These are phyloP conservation scores for Spodoptera exigua DNA, from an alignment of 2,888 invertebrate species.

Conservation along the genomic window DNA sequence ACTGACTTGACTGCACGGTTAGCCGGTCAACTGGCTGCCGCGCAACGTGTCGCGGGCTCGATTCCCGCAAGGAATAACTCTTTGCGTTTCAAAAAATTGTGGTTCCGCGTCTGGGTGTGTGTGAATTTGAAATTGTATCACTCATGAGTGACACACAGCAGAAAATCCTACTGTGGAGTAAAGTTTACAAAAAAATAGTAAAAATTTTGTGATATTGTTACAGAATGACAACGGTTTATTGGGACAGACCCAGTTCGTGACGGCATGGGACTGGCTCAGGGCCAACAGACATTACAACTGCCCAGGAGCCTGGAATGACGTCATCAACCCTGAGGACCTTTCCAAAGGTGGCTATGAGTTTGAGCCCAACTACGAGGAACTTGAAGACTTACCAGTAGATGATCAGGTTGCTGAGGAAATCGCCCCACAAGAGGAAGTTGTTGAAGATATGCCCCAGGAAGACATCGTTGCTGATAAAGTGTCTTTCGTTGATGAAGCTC, in stretches of 20 bases:
- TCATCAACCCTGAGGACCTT: slow-evolving; percentile 33
- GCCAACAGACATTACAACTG: slow-evolving; percentile 69
- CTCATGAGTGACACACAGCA: too few relatives aligned
- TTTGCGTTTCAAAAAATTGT: too few relatives aligned
- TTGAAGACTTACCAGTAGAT: slow-evolving; percentile 10
- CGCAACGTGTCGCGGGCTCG: too few relatives aligned
- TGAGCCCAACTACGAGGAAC: slow-evolving; percentile 5
- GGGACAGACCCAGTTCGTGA: slow-evolving; percentile 69
- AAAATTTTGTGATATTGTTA: slow-evolving; percentile 13
- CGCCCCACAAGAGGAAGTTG: slow-evolving; percentile 6
- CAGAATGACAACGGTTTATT: slow-evolving; percentile 69
- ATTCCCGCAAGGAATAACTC: too few relatives aligned
- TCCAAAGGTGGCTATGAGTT: slow-evolving; percentile 19
- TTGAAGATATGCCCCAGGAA: slow-evolving; percentile 5
- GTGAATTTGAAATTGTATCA: too few relatives aligned
- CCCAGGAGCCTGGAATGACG: slow-evolving; percentile 59
- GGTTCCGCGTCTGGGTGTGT: too few relatives aligned
- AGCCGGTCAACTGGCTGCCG: too few relatives aligned
- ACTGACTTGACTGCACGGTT: too few relatives aligned
- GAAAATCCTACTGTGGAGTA: too few relatives aligned
- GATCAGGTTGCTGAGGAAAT: neutral
- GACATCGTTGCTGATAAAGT: slow-evolving; percentile 10
- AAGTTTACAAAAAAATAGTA: too few relatives aligned
- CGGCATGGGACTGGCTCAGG: slow-evolving; percentile 68
- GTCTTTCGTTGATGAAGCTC: slow-evolving; percentile 14